Percentiles rank a stretch among this genome's conserved stretches.
These are phyloP conservation scores for Barbus barbus DNA, from an alignment of 2,113 vertebrate species.

Conservation along the genomic window DNA sequence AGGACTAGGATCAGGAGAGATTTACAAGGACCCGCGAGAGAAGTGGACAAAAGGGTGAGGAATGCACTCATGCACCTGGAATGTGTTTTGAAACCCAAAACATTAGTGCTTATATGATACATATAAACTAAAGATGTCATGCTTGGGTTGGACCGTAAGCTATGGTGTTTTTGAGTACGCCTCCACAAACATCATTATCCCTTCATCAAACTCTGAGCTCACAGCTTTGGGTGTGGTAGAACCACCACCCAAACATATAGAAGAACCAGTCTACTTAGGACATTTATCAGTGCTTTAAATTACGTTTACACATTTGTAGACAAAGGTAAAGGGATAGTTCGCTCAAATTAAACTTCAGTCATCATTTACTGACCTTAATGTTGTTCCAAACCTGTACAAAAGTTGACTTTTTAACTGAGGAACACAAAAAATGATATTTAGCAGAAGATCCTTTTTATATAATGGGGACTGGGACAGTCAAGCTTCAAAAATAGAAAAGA, in stretches of 20 bases:
- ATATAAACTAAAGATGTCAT: not conserved
- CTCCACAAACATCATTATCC: slow-evolving; percentile 7
- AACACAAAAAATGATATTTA: not conserved
- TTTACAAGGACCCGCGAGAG: slow-evolving; percentile 85
- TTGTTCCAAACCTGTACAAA: not conserved
- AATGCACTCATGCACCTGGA: not conserved
- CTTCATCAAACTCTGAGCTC: not conserved
- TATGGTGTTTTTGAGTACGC: not conserved
- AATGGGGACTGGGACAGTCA: no score
- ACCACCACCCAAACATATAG: not conserved
- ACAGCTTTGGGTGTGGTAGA: not conserved
- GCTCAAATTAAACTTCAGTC: not conserved
- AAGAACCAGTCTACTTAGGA: not conserved
- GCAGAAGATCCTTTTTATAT: no score
- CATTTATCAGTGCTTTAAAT: not conserved
- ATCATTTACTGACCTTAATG: not conserved
- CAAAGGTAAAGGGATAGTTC: no score
- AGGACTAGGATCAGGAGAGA: slow-evolving; percentile 82
- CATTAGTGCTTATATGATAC: not conserved
- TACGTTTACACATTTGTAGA: no score
- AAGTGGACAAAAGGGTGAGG: slow-evolving; percentile 87
- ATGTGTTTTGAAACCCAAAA: not conserved
- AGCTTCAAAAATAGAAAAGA: no score
- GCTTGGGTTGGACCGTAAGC: not conserved
- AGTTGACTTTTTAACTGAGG: not conserved